Base-by-base conservation (phyloP, 2,113 vertebrate species). In the Stegastes partitus region DNA sequence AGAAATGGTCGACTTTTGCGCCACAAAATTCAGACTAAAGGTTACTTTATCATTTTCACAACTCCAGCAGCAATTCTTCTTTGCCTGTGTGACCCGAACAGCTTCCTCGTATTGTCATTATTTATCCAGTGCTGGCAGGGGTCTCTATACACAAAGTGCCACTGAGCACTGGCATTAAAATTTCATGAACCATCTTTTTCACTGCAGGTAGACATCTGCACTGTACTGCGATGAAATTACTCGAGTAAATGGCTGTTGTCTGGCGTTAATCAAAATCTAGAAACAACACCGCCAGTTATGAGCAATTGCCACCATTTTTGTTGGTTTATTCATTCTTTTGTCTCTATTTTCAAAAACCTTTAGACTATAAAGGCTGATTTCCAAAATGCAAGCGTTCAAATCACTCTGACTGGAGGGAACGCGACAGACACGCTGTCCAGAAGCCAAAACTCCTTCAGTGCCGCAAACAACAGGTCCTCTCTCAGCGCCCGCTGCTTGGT, bases 161-260 rank as follows among this genome's bases (percentile, higher is more conserved):
- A 69, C 64, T 51, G 66, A 64, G 50, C 21, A 25, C 53, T 26
- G 21, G 34, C 59, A 73, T 84, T 50, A 78, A 28, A 71, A 78
- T 80, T 79, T 81, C 26, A 77, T 42, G 56, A 64, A 23, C 23
- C 70, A 74, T 21, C 21, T 42, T 80, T 74, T 84, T 37, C 56
- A 56, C 68, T 55, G 54, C 84, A 81, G 51, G 69, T 85, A 49
- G 39, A 88, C 67, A 83, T 74, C 58, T 42, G 9, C n/a, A 56
- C 34, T 51, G 31, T 61, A 45, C 45, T 65, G 74, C 21, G 12
- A 14, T 64, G 45, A 51, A 66, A 73, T 58, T 7, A 66, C 37
- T 37, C 23, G 26, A 58, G 57, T 79, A 67, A 77, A 53, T 55
- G 10, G 45, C 34, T 72, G 34, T 37, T 44, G 59, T 18, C 25